A percentile compares a stretch with the other conserved stretches of the same genome.
Evolutionary conservation across 1,140 invertebrate genomes (phyloP).

Genomic region (Oscheius sp.): DNA sequence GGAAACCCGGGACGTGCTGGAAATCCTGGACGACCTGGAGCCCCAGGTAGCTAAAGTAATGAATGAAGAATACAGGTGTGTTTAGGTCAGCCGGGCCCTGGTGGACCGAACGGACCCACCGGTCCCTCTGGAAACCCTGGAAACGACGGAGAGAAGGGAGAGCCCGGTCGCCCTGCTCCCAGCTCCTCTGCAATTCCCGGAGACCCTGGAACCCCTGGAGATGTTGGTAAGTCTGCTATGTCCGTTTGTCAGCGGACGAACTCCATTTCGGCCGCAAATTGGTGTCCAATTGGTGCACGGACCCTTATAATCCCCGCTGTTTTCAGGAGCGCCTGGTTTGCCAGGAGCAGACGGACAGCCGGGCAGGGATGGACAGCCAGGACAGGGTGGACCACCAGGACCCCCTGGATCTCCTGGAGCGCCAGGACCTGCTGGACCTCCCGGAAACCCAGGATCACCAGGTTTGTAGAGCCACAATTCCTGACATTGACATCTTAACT

Average conservation of each 20-base stretch:
- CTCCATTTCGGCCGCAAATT: too few species aligned
- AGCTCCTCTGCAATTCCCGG: slow-evolving; percentile 29
- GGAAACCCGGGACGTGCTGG: slow-evolving; percentile 38
- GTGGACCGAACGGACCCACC: slow-evolving; percentile 11
- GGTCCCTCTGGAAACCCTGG: slow-evolving; percentile 33
- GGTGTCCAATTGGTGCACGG: background rate
- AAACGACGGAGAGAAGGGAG: slow-evolving; percentile 38
- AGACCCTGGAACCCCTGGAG: slow-evolving; percentile 42
- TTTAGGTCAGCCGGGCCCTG: background rate
- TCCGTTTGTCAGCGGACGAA: too few species aligned
- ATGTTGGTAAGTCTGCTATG: too few species aligned
- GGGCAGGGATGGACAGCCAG: slow-evolving; percentile 44
- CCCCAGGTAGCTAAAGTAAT: slow-evolving; percentile 8
- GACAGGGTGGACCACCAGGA: slow-evolving; percentile 50
- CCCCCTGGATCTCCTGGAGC: slow-evolving; percentile 48
- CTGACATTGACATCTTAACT: too few species aligned
- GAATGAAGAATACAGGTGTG: background rate
- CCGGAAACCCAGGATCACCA: slow-evolving; percentile 24
- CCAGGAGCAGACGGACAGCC: slow-evolving; percentile 30
- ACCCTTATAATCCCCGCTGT: background rate
- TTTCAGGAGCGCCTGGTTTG: slow-evolving; percentile 30
- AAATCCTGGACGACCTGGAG: slow-evolving; percentile 29
- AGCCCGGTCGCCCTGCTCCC: slow-evolving; percentile 32
- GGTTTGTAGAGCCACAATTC: too few species aligned
- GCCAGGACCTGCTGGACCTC: slow-evolving; percentile 28